A percentile compares a stretch with the other conserved stretches of the same genome.
These are phyloP conservation scores for Coracias cyanogaster DNA, from an alignment of 2,797 vertebrate genomes.

Conservation along the genomic window DNA sequence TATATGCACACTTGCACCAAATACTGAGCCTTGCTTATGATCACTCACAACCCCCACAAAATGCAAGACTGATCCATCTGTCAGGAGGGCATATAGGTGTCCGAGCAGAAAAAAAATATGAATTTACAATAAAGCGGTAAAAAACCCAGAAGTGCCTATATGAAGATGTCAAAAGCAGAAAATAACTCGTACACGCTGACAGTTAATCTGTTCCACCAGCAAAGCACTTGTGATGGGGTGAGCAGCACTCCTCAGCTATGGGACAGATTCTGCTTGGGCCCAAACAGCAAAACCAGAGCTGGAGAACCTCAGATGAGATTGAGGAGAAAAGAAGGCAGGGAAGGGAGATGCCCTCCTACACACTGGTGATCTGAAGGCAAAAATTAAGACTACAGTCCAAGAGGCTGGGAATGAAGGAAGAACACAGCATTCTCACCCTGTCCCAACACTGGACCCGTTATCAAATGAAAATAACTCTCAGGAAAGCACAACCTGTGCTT, in stretches of 20 bases:
- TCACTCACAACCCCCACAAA: background rate
- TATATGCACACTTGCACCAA: background rate
- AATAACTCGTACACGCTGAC: background rate
- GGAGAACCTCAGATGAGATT: background rate
- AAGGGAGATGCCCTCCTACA: background rate
- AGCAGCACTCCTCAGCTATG: background rate
- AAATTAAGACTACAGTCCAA: background rate
- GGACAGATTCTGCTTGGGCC: background rate
- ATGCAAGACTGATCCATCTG: background rate
- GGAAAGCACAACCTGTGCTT: background rate
- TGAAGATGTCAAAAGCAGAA: background rate
- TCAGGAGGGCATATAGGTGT: fast-evolving
- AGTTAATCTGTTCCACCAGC: background rate
- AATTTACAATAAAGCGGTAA: background rate
- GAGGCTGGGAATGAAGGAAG: background rate
- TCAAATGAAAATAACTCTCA: background rate
- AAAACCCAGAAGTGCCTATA: background rate
- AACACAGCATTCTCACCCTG: background rate
- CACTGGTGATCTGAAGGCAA: background rate
- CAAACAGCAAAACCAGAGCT: background rate
- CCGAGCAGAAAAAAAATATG: background rate
- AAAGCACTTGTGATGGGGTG: background rate
- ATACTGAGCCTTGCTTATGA: background rate
- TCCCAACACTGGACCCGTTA: background rate
- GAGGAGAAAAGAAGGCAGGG: background rate